Percentiles rank a stretch among this genome's conserved stretches.
Evolutionary conservation across 2,113 vertebrate species (phyloP).

Genomic region (Corythoichthys haematopterus): DNA sequence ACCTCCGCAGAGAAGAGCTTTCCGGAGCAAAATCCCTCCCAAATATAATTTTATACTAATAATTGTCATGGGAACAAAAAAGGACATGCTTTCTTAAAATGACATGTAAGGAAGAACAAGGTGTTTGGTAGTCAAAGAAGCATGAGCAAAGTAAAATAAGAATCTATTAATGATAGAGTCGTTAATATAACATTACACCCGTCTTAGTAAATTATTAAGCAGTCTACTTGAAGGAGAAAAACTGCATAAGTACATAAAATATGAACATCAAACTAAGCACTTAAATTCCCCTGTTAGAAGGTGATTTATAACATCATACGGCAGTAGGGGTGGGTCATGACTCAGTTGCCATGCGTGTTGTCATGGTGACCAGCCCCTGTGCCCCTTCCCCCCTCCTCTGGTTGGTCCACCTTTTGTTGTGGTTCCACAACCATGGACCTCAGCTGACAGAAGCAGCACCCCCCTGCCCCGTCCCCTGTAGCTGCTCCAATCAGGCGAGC

Average conservation of each 20-base stretch:
- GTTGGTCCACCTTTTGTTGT: slow-evolving; percentile 69
- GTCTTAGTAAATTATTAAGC: slow-evolving; percentile 32
- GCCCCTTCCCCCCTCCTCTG: slow-evolving; percentile 74
- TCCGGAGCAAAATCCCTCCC: slow-evolving; percentile 24
- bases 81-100: slow-evolving; percentile 33
- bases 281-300: slow-evolving; percentile 51
- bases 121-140: slow-evolving; percentile 34
- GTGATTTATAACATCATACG: slow-evolving; percentile 61
- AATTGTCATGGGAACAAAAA: slow-evolving; percentile 53
- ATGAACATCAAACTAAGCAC: slow-evolving; percentile 54
- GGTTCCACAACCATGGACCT: slow-evolving; percentile 71
- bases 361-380: slow-evolving; percentile 77
- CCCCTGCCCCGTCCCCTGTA: slow-evolving; percentile 82
- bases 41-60: slow-evolving; percentile 25
- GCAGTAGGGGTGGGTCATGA: slow-evolving; percentile 77
- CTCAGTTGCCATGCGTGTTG: slow-evolving; percentile 79
- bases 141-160: slow-evolving; percentile 52
- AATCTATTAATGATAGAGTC: slow-evolving; percentile 36
- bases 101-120: slow-evolving; percentile 37
- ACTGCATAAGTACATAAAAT: slow-evolving; percentile 27
- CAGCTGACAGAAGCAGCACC: slow-evolving; percentile 71
- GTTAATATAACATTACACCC: slow-evolving; percentile 35
- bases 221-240: slow-evolving; percentile 35
- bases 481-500: slow-evolving; percentile 94
- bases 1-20: slow-evolving; percentile 33